These are phyloP conservation scores for Brachyistius frenatus DNA, from an alignment of 2,113 vertebrate genomes.

Conservation along the genomic window DNA sequence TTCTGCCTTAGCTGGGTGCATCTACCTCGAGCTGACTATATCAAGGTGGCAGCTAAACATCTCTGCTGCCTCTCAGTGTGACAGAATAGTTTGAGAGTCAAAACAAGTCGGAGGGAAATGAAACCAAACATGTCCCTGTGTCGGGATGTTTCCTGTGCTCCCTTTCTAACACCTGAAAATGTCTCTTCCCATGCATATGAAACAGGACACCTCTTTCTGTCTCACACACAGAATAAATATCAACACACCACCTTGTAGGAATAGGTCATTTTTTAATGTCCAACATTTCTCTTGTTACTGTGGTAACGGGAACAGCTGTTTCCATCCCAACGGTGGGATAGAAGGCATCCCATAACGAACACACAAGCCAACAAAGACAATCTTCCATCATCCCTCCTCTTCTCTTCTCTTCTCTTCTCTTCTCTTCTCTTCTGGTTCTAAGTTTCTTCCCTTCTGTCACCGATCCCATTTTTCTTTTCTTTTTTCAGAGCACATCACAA, in stretches of 20 bases:
- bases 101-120: constrained; percentile 12
- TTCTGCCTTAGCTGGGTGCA: constrained; percentile 7
- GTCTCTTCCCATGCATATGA: constrained; percentile 51
- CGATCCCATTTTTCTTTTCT: neutral
- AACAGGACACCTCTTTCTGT: constrained; percentile 21
- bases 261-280: constrained; percentile 82
- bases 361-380: constrained; percentile 75
- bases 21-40: neutral
- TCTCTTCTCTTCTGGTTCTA: neutral
- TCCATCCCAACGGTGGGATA: constrained; percentile 65
- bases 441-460: constrained; percentile 24
- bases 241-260: constrained; percentile 69
- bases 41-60: constrained; percentile 21
- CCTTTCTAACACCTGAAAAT: constrained; percentile 19
- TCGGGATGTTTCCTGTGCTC: constrained; percentile 34
- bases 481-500: constrained; percentile 23
- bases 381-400: constrained; percentile 26
- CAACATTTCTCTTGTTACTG: constrained; percentile 82
- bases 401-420: constrained; percentile 12
- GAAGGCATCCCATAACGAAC: constrained; percentile 78
- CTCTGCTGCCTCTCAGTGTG: constrained; percentile 34
- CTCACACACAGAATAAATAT: constrained; percentile 39
- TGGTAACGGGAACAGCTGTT: constrained; percentile 74
- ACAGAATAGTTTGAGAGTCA: constrained; percentile 36
- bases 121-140: neutral